phyloP scores from a whole-genome alignment of 2,113 vertebrate species.

The Sinocyclocheilus rhinocerous region DNA sequence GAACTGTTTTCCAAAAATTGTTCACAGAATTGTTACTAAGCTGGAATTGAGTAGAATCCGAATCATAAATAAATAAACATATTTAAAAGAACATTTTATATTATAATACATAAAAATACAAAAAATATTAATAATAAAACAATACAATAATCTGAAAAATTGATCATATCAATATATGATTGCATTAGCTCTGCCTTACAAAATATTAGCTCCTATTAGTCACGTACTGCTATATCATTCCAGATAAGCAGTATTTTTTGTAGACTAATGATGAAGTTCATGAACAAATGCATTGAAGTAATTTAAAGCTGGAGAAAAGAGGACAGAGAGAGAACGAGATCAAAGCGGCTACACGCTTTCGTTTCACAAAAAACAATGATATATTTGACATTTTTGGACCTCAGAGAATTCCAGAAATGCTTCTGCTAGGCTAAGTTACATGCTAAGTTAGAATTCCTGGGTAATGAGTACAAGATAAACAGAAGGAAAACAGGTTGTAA shows the following conservation, averaged over 20 bases:
- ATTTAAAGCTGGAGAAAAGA: slow-evolving; percentile 29
- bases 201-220: neutral
- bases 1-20: neutral
- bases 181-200: neutral
- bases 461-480: neutral
- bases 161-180: neutral
- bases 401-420: neutral
- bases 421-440: too few relatives aligned
- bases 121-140: too few relatives aligned
- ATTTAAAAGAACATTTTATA: too few relatives aligned
- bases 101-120: too few relatives aligned
- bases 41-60: too few relatives aligned
- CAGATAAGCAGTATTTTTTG: neutral
- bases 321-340: slow-evolving; percentile 12
- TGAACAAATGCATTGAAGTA: slow-evolving; percentile 26
- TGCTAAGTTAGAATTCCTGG: neutral
- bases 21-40: too few relatives aligned
- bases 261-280: slow-evolving; percentile 10
- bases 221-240: neutral
- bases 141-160: too few relatives aligned
- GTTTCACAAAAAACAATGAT: neutral
- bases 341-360: neutral
- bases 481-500: neutral
- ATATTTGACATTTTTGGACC: neutral
- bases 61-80: too few relatives aligned